phyloP scores from a whole-genome alignment of 2,797 vertebrate species.

The Vultur gryphus region DNA sequence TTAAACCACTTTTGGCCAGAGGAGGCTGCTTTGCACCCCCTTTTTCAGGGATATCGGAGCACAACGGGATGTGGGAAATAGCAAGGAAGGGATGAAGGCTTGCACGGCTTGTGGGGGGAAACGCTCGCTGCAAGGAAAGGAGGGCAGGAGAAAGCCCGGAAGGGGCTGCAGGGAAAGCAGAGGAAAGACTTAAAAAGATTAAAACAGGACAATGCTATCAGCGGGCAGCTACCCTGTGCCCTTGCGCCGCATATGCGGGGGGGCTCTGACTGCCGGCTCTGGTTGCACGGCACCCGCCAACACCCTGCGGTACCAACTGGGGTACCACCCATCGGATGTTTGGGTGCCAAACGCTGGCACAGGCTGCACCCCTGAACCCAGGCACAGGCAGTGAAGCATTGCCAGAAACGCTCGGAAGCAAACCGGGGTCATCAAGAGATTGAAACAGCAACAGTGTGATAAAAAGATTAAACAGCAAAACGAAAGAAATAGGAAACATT shows the following conservation, averaged over 20 bases:
- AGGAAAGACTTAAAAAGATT: background rate
- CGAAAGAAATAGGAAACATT: background rate
- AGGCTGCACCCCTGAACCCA: background rate
- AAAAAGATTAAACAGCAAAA: background rate
- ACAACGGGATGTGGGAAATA: rapidly evolving
- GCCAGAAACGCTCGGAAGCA: background rate
- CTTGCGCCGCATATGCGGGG: rapidly evolving
- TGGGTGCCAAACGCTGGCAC: background rate
- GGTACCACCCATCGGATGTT: rapidly evolving
- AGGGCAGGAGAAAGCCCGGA: background rate
- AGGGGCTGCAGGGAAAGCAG: background rate
- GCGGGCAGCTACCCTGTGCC: background rate
- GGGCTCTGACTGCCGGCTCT: rapidly evolving
- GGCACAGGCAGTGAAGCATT: rapidly evolving
- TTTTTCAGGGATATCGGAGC: background rate
- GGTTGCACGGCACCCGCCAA: rapidly evolving
- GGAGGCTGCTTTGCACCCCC: background rate
- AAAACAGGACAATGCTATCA: background rate
- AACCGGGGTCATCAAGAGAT: rapidly evolving
- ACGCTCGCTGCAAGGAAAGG: background rate
- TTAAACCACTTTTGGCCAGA: background rate
- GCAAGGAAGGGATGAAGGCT: background rate
- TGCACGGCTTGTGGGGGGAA: rapidly evolving
- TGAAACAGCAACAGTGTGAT: background rate
- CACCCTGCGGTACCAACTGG: background rate